These are phyloP conservation scores for Pomacea maculata DNA, from an alignment of 1,140 invertebrate genomes.

Conservation along the genomic window DNA sequence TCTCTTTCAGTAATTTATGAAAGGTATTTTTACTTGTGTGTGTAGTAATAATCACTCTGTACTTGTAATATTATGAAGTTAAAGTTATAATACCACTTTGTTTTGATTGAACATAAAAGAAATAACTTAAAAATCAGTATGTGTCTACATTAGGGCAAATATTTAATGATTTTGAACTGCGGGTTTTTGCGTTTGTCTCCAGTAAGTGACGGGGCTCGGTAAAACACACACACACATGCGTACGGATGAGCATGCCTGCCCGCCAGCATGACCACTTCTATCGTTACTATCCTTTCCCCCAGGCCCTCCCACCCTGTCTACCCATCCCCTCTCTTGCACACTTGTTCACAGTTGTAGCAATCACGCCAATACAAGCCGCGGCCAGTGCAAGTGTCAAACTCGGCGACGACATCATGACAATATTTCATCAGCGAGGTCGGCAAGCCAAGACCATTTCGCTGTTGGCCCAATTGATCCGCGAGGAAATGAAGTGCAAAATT, in stretches of 20 bases:
- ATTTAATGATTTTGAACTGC: no score
- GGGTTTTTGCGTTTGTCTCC: no score
- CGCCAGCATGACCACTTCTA: background rate
- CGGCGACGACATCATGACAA: constrained; percentile 5
- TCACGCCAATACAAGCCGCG: background rate
- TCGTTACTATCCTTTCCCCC: background rate
- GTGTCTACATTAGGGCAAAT: no score
- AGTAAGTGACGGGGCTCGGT: no score
- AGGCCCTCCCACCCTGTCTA: background rate
- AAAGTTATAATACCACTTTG: no score
- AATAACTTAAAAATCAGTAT: no score
- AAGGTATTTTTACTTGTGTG: no score
- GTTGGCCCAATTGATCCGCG: constrained; percentile 4
- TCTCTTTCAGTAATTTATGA: no score
- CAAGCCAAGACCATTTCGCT: background rate
- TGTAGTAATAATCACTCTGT: no score
- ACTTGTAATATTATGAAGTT: no score
- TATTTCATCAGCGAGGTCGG: constrained; percentile 10
- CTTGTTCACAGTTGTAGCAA: constrained; percentile 9
- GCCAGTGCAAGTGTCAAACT: background rate
- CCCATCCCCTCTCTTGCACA: background rate
- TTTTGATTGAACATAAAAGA: no score
- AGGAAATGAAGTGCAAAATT: constrained; percentile 12
- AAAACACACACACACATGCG: constrained; percentile 15
- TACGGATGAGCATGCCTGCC: background rate